A percentile compares a stretch with the other conserved stretches of the same genome.
phyloP scores from a whole-genome alignment of 2,888 invertebrate genomes.

The Mermis nigrescens region DNA sequence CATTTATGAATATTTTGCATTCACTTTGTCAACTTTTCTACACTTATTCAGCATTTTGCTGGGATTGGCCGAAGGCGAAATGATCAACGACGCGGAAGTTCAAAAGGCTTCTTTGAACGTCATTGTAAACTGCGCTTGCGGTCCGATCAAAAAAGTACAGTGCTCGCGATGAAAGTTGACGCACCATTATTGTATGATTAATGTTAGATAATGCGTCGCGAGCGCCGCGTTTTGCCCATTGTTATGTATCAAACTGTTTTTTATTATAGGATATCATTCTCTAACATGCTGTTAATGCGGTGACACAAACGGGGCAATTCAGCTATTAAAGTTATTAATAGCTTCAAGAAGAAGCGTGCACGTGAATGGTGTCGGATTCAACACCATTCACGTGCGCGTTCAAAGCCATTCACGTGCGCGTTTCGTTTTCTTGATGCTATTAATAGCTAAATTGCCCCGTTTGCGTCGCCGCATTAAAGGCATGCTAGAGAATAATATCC shows the following conservation, averaged over 20 bases:
- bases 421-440: too few species aligned
- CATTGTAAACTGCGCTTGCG: constrained; percentile 62
- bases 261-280: neutral
- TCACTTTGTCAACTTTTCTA: neutral
- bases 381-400: too few species aligned
- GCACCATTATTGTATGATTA: too few species aligned
- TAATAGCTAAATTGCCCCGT: too few species aligned
- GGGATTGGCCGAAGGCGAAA: constrained; percentile 71
- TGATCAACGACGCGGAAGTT: constrained; percentile 70
- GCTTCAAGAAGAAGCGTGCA: too few species aligned
- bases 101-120: constrained; percentile 73
- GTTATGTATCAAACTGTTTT: neutral
- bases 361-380: too few species aligned
- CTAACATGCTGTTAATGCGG: neutral
- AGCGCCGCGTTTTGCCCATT: neutral
- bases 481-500: too few species aligned
- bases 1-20: neutral
- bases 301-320: too few species aligned
- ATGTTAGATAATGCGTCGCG: too few species aligned
- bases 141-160: constrained; percentile 14
- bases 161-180: too few species aligned
- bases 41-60: constrained; percentile 51
- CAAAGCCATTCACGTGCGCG: too few species aligned
- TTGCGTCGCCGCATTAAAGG: too few species aligned
- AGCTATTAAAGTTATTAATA: neutral